phyloP scores from a whole-genome alignment of 2,797 vertebrate species.

The Valencia hispanica region DNA sequence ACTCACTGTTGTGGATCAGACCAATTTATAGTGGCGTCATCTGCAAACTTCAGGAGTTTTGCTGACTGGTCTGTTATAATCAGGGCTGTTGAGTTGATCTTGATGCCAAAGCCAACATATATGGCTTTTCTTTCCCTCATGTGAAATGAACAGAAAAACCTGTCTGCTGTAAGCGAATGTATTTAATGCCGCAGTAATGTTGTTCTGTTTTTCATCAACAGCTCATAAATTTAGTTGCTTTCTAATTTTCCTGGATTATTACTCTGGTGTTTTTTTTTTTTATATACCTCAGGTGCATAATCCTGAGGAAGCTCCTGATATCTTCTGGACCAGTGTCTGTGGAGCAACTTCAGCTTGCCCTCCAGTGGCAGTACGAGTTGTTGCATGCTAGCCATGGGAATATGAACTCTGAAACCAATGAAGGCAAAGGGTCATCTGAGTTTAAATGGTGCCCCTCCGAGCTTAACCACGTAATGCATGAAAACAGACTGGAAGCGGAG shows the following conservation, averaged over 20 bases:
- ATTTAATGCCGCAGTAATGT: not conserved
- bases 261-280: not conserved
- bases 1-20: too few relatives aligned
- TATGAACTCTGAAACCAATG: not conserved
- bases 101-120: too few relatives aligned
- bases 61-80: not conserved
- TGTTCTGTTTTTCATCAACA: not conserved
- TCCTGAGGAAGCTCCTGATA: constrained; percentile 70
- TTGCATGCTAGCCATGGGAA: constrained; percentile 29
- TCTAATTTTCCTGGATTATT: not conserved
- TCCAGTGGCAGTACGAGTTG: constrained; percentile 80
- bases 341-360: constrained; percentile 69
- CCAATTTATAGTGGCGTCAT: not conserved
- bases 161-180: not conserved
- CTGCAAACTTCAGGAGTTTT: not conserved
- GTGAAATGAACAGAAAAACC: too few relatives aligned
- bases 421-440: not conserved
- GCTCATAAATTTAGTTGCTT: not conserved
- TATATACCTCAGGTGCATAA: constrained; percentile 66
- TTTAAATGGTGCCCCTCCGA: not conserved
- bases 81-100: not conserved
- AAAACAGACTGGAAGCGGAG: not conserved
- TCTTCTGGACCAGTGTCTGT: constrained; percentile 62
- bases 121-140: too few relatives aligned
- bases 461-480: not conserved